Percentiles rank a stretch among this genome's conserved stretches.
Evolutionary conservation across 1,140 invertebrate species (phyloP).

Genomic region (Diprion similis): DNA sequence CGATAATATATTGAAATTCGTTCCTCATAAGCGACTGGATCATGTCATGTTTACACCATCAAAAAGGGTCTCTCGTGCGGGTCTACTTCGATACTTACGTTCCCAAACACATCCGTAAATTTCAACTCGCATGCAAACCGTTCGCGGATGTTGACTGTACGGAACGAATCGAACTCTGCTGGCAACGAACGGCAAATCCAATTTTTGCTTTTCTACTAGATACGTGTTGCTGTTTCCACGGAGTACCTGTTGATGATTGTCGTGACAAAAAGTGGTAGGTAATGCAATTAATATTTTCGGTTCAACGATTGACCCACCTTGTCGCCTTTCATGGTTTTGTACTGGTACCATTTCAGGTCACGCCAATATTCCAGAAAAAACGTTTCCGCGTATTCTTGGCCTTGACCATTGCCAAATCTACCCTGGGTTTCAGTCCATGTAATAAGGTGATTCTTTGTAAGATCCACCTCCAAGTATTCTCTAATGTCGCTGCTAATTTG

Average conservation of each 20-base stretch:
- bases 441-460: conserved; percentile 78
- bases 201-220: conserved; percentile 76
- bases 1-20: conserved; percentile 20
- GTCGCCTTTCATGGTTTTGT: conserved; percentile 77
- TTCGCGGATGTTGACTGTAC: conserved; percentile 85
- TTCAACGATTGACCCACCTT: conserved; percentile 65
- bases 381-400: conserved; percentile 85
- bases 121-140: conserved; percentile 92
- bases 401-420: conserved; percentile 92
- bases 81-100: conserved; percentile 68
- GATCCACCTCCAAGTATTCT: conserved; percentile 88
- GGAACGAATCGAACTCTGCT: conserved; percentile 89
- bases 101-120: conserved; percentile 87
- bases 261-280: not conserved
- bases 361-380: conserved; percentile 90
- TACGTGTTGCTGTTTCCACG: conserved; percentile 92
- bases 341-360: conserved; percentile 76
- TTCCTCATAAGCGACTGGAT: too few relatives aligned
- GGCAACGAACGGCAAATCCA: conserved; percentile 87
- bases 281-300: not conserved
- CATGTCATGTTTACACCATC: too few relatives aligned
- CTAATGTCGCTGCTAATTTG: conserved; percentile 76
- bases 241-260: conserved; percentile 71
- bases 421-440: conserved; percentile 91
- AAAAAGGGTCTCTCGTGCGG: too few relatives aligned